phyloP scores from a whole-genome alignment of 2,888 invertebrate species.

The Frankliniella intonsa region DNA sequence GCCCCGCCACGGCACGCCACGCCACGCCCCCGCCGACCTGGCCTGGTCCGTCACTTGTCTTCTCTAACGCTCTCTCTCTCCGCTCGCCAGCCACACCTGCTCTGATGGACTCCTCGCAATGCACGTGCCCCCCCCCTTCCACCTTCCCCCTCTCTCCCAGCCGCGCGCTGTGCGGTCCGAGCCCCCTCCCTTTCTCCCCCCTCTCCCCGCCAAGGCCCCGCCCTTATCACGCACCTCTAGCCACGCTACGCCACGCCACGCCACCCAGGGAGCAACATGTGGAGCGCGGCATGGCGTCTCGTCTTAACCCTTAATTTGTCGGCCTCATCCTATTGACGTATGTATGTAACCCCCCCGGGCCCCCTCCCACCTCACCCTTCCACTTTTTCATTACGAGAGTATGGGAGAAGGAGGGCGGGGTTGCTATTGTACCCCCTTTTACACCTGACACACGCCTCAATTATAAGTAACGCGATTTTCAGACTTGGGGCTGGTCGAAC shows the following conservation, averaged over 20 bases:
- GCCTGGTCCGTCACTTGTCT: no score
- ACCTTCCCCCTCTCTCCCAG: not conserved
- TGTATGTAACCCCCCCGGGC: not conserved
- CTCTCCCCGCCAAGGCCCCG: not conserved
- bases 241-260: not conserved
- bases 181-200: not conserved
- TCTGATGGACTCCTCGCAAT: not conserved
- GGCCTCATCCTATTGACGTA: not conserved
- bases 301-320: slow-evolving; percentile 3
- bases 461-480: slow-evolving; percentile 5
- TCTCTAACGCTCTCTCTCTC: no score
- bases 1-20: not conserved
- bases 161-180: slow-evolving; percentile 2
- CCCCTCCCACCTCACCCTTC: not conserved
- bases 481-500: not conserved
- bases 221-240: slow-evolving; percentile 5
- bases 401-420: no score
- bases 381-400: no score
- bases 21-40: no score
- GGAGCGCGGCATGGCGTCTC: not conserved
- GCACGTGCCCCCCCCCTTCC: not conserved
- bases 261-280: slow-evolving; percentile 6
- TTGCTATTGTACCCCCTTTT: no score
- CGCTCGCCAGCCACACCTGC: not conserved
- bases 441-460: not conserved